These are phyloP conservation scores for Naso thynnoides DNA, from an alignment of 2,797 vertebrate genomes.

Conservation along the genomic window DNA sequence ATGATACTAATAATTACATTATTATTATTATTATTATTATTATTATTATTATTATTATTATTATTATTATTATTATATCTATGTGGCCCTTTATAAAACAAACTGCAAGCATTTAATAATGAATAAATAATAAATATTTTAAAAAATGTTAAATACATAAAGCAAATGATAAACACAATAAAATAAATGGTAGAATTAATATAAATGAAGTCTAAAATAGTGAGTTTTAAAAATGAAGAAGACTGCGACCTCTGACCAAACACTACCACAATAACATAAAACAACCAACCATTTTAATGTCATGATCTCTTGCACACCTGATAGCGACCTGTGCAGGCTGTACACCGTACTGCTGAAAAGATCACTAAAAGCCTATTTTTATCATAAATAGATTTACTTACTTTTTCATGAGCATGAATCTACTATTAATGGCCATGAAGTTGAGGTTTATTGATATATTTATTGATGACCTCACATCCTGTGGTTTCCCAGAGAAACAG, in stretches of 20 bases:
- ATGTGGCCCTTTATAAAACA: no score
- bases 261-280: neutral
- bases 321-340: neutral
- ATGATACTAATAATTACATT: neutral
- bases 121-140: no score
- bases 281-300: neutral
- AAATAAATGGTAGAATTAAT: no score
- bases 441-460: slow-evolving; percentile 4
- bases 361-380: neutral
- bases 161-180: no score
- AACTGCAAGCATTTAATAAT: no score
- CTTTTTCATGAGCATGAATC: neutral
- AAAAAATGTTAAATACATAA: no score
- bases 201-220: no score
- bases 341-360: neutral
- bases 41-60: no score
- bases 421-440: neutral
- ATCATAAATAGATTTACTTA: neutral
- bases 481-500: slow-evolving; percentile 93
- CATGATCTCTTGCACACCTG: neutral
- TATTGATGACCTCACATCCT: slow-evolving; percentile 62
- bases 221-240: no score
- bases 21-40: no score
- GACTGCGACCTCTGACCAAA: neutral
- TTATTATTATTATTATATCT: no score